Evolutionary conservation across 2,888 invertebrate species (phyloP), one percentile per base, ranked within the genome.

Genomic region (Cactoblastis cactorum): DNA sequence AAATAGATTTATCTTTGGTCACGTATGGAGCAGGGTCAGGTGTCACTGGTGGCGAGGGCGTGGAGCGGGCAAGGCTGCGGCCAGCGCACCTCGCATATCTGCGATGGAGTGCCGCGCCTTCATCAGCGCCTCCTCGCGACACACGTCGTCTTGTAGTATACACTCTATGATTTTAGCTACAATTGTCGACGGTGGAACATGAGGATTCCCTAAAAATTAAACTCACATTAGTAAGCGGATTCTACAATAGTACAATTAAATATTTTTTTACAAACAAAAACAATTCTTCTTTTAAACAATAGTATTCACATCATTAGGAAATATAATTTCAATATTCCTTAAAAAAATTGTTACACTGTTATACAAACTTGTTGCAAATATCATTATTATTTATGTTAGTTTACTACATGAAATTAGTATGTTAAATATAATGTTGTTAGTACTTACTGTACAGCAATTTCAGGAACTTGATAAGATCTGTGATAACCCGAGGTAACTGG

Each of bases 161-260:
- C 94, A 91, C 61, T 94, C 93, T 92, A 95, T 94, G 66, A 95
- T 95, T 78, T 95, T 95, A 79, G 94, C 94, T 77, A 95, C 95
- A 86, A 95, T 95, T 80, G 93, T 93, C 69, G 95, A 95, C 55
- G 95, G 94, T 78, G 93, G 94, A 90, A 93, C 91, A 90, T 94
- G 93, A 54, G 94, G 94, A 83, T 94, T 93, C 79, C 94, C 95
- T 93, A 80, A 45, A 32, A 45, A 22, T 41, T 45, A 38, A 32
- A 38, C 22, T 6, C 3, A 28, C 1, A 37, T 33, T 0, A 45
- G 43, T 41, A 15, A 38, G 11, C n/a, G 22, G 2, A 14, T 18
- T 28, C 8, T 6, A 28, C n/a, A n/a, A n/a, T n/a, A n/a, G n/a
- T n/a, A n/a, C n/a, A n/a, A n/a, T n/a, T n/a, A n/a, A n/a, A n/a